These are phyloP conservation scores for Leptinotarsa texana DNA, from an alignment of 1,140 invertebrate species.

Conservation along the genomic window DNA sequence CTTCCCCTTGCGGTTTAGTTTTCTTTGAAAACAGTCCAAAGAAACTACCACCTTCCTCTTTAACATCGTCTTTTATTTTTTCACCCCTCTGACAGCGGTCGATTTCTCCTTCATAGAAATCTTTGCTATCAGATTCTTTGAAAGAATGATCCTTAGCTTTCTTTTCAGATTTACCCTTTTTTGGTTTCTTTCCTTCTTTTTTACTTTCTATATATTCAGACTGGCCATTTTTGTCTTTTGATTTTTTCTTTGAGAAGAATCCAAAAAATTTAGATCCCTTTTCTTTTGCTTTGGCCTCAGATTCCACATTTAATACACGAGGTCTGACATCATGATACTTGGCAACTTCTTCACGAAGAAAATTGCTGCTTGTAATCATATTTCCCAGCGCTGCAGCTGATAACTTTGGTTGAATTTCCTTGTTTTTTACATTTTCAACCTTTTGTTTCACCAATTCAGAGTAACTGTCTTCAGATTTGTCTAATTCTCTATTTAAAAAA, in stretches of 20 bases:
- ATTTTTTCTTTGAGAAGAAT: constrained; percentile 39
- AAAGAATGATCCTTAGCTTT: neutral
- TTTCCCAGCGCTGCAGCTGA: neutral
- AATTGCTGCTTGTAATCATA: constrained; percentile 30
- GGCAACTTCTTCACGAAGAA: constrained; percentile 33
- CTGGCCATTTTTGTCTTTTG: constrained; percentile 31
- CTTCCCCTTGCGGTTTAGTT: constrained; percentile 35
- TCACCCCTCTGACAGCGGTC: constrained; percentile 39
- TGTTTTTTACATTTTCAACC: neutral
- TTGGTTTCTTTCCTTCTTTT: neutral
- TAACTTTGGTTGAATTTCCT: constrained; percentile 15
- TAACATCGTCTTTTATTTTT: constrained; percentile 17
- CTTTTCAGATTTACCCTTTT: constrained; percentile 22
- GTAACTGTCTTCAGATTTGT: constrained; percentile 33
- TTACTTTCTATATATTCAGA: neutral
- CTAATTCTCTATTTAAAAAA: constrained; percentile 41
- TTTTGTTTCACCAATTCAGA: neutral
- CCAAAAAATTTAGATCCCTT: constrained; percentile 35
- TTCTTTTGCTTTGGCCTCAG: constrained; percentile 15
- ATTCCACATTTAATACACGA: neutral
- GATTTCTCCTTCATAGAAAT: constrained; percentile 44
- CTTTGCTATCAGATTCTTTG: constrained; percentile 35
- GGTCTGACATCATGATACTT: constrained; percentile 36
- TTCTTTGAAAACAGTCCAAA: constrained; percentile 40
- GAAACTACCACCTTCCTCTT: constrained; percentile 34